Base-by-base conservation (phyloP, 1,140 invertebrate genomes). In the Cherax destructor region DNA sequence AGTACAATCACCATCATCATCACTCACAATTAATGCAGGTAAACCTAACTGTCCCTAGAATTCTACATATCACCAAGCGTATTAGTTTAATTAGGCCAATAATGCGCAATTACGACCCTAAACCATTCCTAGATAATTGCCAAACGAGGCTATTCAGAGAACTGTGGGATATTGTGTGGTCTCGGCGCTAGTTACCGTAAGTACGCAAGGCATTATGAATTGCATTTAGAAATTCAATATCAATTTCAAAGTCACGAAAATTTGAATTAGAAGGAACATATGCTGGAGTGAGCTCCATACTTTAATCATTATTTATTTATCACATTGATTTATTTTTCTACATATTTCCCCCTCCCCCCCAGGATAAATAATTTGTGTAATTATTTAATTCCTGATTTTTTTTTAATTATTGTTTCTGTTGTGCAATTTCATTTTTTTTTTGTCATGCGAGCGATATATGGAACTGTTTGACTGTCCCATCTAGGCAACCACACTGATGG, bases 81-180 rank as follows among this genome's bases (percentile, higher is more conserved):
- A 86, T 86, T 86, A 86, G 84, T 86, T 86, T 86, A 86, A 86
- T 86, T 78, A 86, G 76, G 72, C 47, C 56, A 86, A 86, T 86
- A 77, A 86, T 52, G 47, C 49, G 52, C 72, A 77, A 52, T 77
- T 86, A 56, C 84, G 69, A 76, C 52, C 72, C 84, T 74, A 86
- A 86, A 52, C 72, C 72, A 86, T 86, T 76, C 69, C 50, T 77
- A 86, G 47, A 86, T 86, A 76, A 50, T 77, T 72, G 69, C 84
- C 84, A 86, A 76, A 86, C 84, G 84, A 52, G 41, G 72, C 65
- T 72, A 86, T 86, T 86, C 65, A 72, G 47, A 56, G 72, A 18
- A 24, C n/a, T 52, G 69, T 50, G 84, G 52, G 84, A 77, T 86
- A 77, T 77, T 56, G 50, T 24, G 10, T n/a, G 74, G 52, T 86